Conservation (phyloP, 2,113 vertebrate species). For the Melanerpes formicivorus region DNA sequence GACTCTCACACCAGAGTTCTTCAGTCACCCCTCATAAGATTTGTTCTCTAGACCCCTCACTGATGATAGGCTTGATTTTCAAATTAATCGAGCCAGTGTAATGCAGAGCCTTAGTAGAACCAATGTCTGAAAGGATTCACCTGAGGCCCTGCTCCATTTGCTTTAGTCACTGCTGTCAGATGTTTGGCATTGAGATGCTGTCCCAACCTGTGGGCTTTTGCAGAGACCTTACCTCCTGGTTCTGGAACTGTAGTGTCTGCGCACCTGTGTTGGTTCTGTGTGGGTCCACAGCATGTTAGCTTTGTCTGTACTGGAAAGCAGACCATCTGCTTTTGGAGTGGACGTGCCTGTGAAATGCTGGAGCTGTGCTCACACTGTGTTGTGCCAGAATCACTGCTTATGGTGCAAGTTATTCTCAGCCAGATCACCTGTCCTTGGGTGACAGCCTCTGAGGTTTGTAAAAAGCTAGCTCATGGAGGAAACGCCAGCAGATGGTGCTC, state of each 20-base stretch:
- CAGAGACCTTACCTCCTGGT: no score
- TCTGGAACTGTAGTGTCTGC: neutral
- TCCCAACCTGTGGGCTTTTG: neutral
- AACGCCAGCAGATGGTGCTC: conserved; percentile 52
- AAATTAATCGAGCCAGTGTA: rapidly evolving
- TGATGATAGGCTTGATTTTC: neutral
- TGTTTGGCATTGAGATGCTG: neutral
- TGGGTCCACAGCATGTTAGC: neutral
- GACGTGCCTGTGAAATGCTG: neutral
- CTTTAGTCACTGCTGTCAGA: rapidly evolving
- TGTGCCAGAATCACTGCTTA: neutral
- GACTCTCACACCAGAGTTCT: neutral
- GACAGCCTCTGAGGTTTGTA: neutral
- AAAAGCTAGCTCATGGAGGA: neutral
- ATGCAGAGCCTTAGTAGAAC: neutral
- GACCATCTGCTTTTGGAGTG: neutral
- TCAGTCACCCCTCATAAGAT: neutral
- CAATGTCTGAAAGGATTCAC: neutral
- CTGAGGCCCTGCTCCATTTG: neutral
- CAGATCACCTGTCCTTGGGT: no score
- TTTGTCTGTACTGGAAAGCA: neutral
- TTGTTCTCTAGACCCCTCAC: neutral
- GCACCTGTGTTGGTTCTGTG: neutral
- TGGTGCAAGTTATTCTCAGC: neutral
- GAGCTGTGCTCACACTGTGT: neutral